phyloP scores from a whole-genome alignment of 2,113 vertebrate genomes.

The Tyrannus savana region DNA sequence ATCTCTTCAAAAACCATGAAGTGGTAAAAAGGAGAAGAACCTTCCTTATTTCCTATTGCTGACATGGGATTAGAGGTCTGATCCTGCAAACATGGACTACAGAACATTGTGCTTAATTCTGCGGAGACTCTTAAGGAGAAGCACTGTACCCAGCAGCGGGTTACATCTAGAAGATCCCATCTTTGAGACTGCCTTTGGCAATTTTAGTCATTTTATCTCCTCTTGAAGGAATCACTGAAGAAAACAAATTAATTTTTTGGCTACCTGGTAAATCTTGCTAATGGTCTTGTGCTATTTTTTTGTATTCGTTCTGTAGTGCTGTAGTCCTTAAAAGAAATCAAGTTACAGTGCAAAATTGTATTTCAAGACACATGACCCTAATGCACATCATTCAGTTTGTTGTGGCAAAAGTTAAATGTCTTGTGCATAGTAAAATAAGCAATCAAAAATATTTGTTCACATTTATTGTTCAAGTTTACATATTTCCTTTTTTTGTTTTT shows the following conservation, averaged over 20 bases:
- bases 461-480: constrained; percentile 79
- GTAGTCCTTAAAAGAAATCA: constrained; percentile 24
- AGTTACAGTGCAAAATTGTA: constrained; percentile 72
- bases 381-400: constrained; percentile 6
- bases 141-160: not conserved
- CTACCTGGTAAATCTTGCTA: not conserved
- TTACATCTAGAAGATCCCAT: not conserved
- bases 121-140: not conserved
- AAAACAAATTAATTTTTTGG: not conserved
- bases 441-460: constrained; percentile 75
- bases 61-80: not conserved
- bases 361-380: constrained; percentile 65
- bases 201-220: not conserved
- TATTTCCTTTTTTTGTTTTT: constrained; percentile 18
- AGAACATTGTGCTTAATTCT: not conserved
- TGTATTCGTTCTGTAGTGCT: constrained; percentile 58
- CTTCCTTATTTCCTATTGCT: not conserved
- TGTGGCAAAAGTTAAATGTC: constrained; percentile 68
- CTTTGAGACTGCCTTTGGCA: not conserved
- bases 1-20: not conserved
- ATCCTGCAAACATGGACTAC: not conserved
- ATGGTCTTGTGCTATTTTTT: not conserved
- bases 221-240: not conserved
- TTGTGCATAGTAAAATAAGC: constrained; percentile 77
- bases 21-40: not conserved